phyloP scores from a whole-genome alignment of 1,140 invertebrate genomes.

The Drosophila lacertosa region DNA sequence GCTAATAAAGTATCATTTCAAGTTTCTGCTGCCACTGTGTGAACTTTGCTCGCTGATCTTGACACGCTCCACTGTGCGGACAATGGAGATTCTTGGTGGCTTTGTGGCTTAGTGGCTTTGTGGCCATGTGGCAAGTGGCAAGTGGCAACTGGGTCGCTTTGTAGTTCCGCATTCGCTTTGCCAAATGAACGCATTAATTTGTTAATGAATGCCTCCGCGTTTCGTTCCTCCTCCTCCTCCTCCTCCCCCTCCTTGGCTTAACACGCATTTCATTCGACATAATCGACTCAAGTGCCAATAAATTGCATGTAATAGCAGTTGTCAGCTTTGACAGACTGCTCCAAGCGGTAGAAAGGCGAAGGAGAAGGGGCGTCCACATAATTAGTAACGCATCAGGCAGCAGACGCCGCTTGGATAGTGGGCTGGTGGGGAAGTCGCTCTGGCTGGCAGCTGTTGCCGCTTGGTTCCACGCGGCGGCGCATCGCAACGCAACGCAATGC shows the following conservation, averaged over 20 bases:
- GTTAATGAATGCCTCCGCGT: too few species aligned
- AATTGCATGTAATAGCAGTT: conserved; percentile 63
- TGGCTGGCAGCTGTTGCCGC: conserved; percentile 43
- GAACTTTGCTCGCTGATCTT: conserved; percentile 30
- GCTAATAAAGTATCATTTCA: background rate
- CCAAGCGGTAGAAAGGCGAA: too few species aligned
- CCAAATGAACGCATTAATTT: conserved; percentile 45
- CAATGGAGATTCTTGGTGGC: conserved; percentile 13
- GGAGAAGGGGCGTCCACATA: conserved; percentile 21
- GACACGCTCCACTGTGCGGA: conserved; percentile 23
- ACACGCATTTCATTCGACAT: conserved; percentile 59
- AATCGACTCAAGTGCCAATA: conserved; percentile 71
- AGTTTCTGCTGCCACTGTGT: conserved; percentile 1
- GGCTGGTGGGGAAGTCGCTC: too few species aligned
- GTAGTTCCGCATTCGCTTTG: conserved; percentile 45
- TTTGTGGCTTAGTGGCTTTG: conserved; percentile 5
- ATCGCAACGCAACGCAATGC: conserved; percentile 56
- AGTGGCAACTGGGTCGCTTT: conserved; percentile 7
- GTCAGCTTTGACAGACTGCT: too few species aligned
- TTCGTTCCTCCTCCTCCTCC: too few species aligned
- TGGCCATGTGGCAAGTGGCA: background rate
- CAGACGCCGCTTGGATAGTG: conserved; percentile 6
- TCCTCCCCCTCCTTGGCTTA: background rate
- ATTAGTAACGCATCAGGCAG: conserved; percentile 71
- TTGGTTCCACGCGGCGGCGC: conserved; percentile 69